Evolutionary conservation across 2,113 vertebrate genomes (phyloP), one percentile per base, ranked within the genome.

Genomic region (Thalassoma bifasciatum): DNA sequence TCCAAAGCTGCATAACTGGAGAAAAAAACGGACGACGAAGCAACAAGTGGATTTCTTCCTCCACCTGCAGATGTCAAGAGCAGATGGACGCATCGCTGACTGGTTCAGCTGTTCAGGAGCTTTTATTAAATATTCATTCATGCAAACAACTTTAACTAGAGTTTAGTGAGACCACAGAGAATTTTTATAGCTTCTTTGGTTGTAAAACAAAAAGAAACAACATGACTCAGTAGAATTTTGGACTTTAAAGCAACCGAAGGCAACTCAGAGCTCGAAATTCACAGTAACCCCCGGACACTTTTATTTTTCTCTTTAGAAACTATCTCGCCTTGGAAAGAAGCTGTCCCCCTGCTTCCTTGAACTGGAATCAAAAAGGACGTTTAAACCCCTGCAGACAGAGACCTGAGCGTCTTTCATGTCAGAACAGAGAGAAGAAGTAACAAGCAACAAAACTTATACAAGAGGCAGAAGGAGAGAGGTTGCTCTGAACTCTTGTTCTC

Each of bases 331-430:
- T 52, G 68, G 71, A 70, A 36, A 52, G 47, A 62, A 51, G 59
- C 71, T 57, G 47, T 69, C 63, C 2, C 8, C 63, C 58, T 10
- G 34, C 59, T 68, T 62, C 60, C 75, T 71, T 75, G 53, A 86
- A 66, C 57, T 8, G 10, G 16, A 87, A 81, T 85, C 68, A 72
- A 73, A 77, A 72, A 72, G 63, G 53, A 69, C 26, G 44, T 79
- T 86, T 63, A 84, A 86, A 67, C 78, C 82, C 84, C 86, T 65
- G 67, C 76, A 83, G 87, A 88, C 57, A 69, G 59, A 83, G 57
- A 82, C 54, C 75, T 62, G 66, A 78, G 60, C 37, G 42, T 36
- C 53, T 84, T 83, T 87, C 67, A 82, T 85, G 81, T 72, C 38
- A 49, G 19, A 66, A 78, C 74, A 84, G 77, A 85, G 46, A 61